phyloP scores from a whole-genome alignment of 2,797 vertebrate genomes.

The Acipenser transmontanus region DNA sequence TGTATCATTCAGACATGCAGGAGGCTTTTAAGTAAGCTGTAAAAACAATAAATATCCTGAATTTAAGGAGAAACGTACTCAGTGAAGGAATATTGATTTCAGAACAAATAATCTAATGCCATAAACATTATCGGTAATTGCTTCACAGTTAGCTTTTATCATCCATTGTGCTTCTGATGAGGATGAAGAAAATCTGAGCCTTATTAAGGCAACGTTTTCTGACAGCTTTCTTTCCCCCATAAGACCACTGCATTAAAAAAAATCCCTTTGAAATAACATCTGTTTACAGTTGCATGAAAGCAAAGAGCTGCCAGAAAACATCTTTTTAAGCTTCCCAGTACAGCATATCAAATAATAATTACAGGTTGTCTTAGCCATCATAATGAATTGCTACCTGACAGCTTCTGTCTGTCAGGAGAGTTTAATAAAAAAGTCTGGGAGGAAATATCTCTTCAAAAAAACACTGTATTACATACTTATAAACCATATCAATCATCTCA shows the following conservation, averaged over 20 bases:
- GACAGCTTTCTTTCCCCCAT: slow-evolving; percentile 4
- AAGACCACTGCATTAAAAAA: not conserved
- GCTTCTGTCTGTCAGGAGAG: too few relatives aligned
- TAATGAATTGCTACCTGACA: too few relatives aligned
- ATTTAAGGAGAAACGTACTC: slow-evolving; percentile 61
- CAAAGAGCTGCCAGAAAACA: not conserved
- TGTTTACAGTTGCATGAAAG: not conserved
- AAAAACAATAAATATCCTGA: slow-evolving; percentile 78
- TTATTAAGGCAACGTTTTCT: slow-evolving; percentile 3
- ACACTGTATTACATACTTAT: too few relatives aligned
- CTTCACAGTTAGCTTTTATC: slow-evolving; percentile 66
- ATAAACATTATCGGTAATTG: slow-evolving; percentile 73
- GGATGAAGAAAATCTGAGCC: slow-evolving; percentile 1
- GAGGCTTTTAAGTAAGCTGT: slow-evolving; percentile 77
- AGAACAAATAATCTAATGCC: slow-evolving; percentile 71
- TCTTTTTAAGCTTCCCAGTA: not conserved
- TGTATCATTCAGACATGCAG: slow-evolving; percentile 70
- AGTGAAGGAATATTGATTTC: slow-evolving; percentile 69
- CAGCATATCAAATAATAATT: not conserved
- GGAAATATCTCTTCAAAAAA: too few relatives aligned
- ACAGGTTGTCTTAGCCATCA: not conserved
- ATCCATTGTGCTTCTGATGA: slow-evolving; percentile 12
- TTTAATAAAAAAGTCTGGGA: too few relatives aligned
- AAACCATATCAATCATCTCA: too few relatives aligned
- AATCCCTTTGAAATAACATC: not conserved